Percentiles rank a stretch among this genome's conserved stretches.
Conservation (phyloP, 2,797 vertebrate genomes). For the Sebastes trivittatus region DNA sequence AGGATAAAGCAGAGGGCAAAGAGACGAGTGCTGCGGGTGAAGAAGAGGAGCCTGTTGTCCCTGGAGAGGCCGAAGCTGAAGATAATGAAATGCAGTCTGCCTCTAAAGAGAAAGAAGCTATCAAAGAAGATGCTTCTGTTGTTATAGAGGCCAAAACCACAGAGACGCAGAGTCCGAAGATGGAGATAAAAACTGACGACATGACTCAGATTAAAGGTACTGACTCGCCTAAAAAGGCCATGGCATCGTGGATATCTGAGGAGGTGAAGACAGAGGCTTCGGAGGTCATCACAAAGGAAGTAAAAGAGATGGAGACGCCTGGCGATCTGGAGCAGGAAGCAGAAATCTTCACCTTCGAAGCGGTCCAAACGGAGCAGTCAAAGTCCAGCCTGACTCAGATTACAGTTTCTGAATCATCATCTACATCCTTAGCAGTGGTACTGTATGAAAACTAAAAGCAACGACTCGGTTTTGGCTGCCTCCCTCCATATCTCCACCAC, state of each 20-base stretch:
- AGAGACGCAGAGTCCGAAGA: conserved; percentile 27
- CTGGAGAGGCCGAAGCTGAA: conserved; percentile 4
- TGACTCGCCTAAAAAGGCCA: conserved; percentile 76
- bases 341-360: conserved; percentile 84
- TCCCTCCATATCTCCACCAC: conserved; percentile 42
- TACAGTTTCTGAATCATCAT: conserved; percentile 81
- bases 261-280: conserved; percentile 39
- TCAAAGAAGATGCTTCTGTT: conserved; percentile 11
- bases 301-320: conserved; percentile 6
- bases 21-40: conserved; percentile 1
- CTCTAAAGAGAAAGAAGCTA: conserved; percentile 18
- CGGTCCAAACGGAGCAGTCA: conserved; percentile 77
- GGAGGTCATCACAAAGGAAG: conserved; percentile 41
- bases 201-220: conserved; percentile 43
- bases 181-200: conserved; percentile 58
- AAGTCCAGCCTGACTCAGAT: conserved; percentile 81
- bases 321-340: conserved; percentile 72
- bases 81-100: neutral
- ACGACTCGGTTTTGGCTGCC: conserved; percentile 40
- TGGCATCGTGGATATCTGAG: conserved; percentile 75
- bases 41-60: conserved; percentile 6
- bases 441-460: conserved; percentile 75
- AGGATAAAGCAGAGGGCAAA: conserved; percentile 52
- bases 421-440: conserved; percentile 90
- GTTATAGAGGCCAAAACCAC: conserved; percentile 2